A percentile compares a stretch with the other conserved stretches of the same genome.
These are phyloP conservation scores for Cebus imitator DNA, from an alignment of 2,113 vertebrate genomes.

Conservation along the genomic window DNA sequence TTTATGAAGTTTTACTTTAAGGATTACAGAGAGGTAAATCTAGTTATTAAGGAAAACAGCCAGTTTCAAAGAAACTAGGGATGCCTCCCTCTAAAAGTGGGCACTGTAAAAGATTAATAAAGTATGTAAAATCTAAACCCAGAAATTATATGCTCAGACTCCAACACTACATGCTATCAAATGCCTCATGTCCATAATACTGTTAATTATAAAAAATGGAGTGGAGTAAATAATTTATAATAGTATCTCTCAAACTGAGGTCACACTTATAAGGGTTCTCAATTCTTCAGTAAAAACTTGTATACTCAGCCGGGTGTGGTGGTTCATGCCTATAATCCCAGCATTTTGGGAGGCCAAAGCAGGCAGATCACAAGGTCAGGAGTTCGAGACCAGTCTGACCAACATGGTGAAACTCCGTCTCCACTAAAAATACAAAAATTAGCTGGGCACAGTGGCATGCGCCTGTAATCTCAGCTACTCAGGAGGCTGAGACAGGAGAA, in stretches of 20 bases:
- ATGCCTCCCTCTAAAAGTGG: not conserved
- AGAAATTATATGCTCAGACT: not conserved
- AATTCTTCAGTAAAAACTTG: not conserved
- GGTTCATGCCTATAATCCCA: no score
- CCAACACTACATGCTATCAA: not conserved
- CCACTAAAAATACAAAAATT: no score
- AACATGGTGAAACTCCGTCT: no score
- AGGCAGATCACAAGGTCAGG: no score
- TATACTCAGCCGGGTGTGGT: no score
- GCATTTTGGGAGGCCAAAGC: no score
- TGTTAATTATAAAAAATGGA: not conserved
- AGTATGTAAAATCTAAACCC: not conserved
- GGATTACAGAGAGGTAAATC: not conserved
- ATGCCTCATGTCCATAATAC: not conserved
- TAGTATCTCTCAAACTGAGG: not conserved
- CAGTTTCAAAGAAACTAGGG: constrained; percentile 15
- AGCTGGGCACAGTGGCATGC: no score
- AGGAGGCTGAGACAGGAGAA: no score
- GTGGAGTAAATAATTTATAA: not conserved
- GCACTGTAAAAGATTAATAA: not conserved
- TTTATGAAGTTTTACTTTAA: not conserved
- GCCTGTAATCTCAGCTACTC: no score
- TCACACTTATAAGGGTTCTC: not conserved
- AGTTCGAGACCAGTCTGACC: no score
- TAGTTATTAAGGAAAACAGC: not conserved